Evolutionary conservation across 2,113 vertebrate genomes (phyloP).

Genomic region (Mobula birostris): DNA sequence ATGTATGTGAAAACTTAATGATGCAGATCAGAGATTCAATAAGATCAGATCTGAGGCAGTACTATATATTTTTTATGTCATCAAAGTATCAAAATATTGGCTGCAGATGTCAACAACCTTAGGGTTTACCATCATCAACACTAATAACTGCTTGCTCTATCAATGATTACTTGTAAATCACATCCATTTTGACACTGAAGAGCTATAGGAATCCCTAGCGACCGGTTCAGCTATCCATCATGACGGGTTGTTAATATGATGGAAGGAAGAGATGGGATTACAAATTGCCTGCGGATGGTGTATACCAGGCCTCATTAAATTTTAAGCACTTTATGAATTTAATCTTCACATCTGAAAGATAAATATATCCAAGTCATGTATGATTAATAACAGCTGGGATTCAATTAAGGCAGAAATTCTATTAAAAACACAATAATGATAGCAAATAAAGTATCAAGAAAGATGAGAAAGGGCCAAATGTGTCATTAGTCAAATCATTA

Average conservation of each 20-base stretch:
- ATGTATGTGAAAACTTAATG: conserved; percentile 33
- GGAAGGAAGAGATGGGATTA: conserved; percentile 48
- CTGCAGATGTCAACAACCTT: conserved; percentile 36
- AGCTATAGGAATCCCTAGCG: conserved; percentile 44
- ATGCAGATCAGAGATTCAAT: conserved; percentile 36
- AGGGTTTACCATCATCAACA: conserved; percentile 33
- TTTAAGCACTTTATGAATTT: conserved; percentile 44
- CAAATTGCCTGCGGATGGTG: conserved; percentile 46
- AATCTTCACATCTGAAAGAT: conserved; percentile 38
- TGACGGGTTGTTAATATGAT: conserved; percentile 46
- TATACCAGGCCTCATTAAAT: conserved; percentile 46
- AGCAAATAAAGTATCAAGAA: conserved; percentile 35
- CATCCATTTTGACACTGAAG: conserved; percentile 42
- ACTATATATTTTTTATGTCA: conserved; percentile 13
- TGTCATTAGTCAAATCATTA: conserved; percentile 32
- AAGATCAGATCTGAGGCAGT: conserved; percentile 17
- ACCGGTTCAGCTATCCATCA: conserved; percentile 44
- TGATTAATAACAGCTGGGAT: conserved; percentile 38
- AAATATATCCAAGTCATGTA: conserved; percentile 37
- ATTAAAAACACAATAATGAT: conserved; percentile 34
- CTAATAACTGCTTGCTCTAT: conserved; percentile 41
- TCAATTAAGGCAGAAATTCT: conserved; percentile 35
- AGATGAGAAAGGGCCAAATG: background rate
- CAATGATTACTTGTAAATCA: conserved; percentile 50
- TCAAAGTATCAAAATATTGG: conserved; percentile 35